Base-by-base conservation (phyloP, 2,797 vertebrate species). In the Sebastes nivosus region DNA sequence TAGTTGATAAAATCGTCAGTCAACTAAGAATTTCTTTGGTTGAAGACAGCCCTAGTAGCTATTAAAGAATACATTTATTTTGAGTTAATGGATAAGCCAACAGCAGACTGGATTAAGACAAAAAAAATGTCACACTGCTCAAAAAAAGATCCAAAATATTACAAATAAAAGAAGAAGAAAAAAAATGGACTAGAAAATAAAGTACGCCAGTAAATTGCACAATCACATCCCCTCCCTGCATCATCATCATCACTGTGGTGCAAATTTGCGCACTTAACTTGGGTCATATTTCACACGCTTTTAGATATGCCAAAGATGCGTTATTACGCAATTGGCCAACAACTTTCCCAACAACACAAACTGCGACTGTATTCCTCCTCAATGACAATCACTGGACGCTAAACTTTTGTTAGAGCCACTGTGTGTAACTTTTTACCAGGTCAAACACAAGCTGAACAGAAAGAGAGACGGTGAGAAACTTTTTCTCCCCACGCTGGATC, bases 401-500 rank as follows among this genome's bases (percentile, higher is more conserved):
- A 1, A 36, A 81, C 52, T 75, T 75, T 74, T 14, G 3, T 6
- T 0, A 24, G 14, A 72, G 36, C 22, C 20, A 27, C 34, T 46
- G 13, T 57, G 34, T 36, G 66, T 18, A 32, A 72, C 79, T 81
- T 76, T 76, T 65, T 67, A 61, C 5, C 75, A 75, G 78, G 59
- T 79, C 46, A 38, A 38, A 46, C 86, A 61, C 77, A 57, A 46
- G 3, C 67, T 71, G 46, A 82, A 46, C 66, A 63, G 58, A 38
- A 14, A 38, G 34, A 25, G 34, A 77, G 36, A 70, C 83, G 61
- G 67, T 61, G 82, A 74, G 79, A 87, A 90, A 93, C 81, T 84
- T 93, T 91, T 57, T 16, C 87, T 77, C 80, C 80, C 24, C 78
- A 69, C 66, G 63, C 80, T 20, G 78, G 81, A 70, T 92, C 82